These are phyloP conservation scores for Phenganax marumi DNA, from an alignment of 92 coral and sea anemone species.

Conservation along the genomic window DNA sequence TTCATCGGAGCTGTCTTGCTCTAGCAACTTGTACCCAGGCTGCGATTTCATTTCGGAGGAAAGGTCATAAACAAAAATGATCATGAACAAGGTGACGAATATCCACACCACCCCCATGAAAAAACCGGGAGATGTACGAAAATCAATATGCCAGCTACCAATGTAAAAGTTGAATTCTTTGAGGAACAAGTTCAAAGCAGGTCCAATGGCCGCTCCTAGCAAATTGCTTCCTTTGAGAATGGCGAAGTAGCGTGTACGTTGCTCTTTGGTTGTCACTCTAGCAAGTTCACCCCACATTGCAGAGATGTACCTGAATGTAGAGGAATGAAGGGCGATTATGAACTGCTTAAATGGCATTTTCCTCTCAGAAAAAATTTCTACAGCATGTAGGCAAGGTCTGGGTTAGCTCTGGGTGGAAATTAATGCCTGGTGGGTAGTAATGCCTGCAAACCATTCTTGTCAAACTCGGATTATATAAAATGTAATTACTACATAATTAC, in stretches of 20 bases:
- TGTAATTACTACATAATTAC: too few relatives aligned
- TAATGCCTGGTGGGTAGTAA: too few relatives aligned
- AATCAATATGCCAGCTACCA: constrained; percentile 41
- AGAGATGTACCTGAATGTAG: constrained; percentile 9
- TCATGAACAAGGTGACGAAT: constrained; percentile 13
- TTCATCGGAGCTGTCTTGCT: constrained; percentile 17
- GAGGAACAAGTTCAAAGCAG: constrained; percentile 34
- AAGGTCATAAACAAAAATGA: constrained; percentile 19
- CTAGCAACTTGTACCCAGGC: constrained; percentile 15
- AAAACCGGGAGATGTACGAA: constrained; percentile 39
- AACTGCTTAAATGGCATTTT: too few relatives aligned
- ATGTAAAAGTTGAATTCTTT: constrained; percentile 35
- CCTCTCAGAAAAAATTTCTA: too few relatives aligned
- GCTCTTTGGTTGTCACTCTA: constrained; percentile 33
- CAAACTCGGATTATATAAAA: too few relatives aligned
- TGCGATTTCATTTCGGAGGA: constrained; percentile 21
- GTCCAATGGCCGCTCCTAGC: constrained; percentile 44
- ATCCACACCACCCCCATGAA: constrained; percentile 42
- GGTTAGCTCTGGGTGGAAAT: too few relatives aligned
- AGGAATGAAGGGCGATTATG: too few relatives aligned
- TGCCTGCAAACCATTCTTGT: too few relatives aligned
- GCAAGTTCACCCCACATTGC: constrained; percentile 48
- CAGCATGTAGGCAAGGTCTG: too few relatives aligned
- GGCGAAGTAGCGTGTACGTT: constrained; percentile 38
- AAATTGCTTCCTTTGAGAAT: constrained; percentile 38